phyloP scores from a whole-genome alignment of 2,113 vertebrate genomes.

The Salvelinus fontinalis region DNA sequence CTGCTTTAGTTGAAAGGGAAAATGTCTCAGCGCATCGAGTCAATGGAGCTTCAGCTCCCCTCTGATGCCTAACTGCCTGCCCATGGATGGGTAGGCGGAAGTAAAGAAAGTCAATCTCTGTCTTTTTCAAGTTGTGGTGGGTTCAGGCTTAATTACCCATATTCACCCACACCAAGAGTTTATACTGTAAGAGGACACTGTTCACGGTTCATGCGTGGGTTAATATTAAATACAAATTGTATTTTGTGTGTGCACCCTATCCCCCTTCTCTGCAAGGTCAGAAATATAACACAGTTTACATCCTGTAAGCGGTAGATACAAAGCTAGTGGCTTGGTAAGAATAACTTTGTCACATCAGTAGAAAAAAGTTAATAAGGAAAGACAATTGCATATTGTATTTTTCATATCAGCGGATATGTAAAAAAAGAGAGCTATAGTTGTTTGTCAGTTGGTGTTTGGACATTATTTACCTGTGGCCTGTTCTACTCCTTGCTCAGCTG shows the following conservation, averaged over 20 bases:
- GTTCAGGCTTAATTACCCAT: too few relatives aligned
- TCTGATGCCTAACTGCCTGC: conserved; percentile 51
- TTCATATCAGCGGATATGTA: conserved; percentile 1
- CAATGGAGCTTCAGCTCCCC: conserved; percentile 59
- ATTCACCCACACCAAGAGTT: too few relatives aligned
- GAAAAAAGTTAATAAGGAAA: conserved; percentile 30
- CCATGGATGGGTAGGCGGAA: conserved; percentile 43
- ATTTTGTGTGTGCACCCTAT: too few relatives aligned
- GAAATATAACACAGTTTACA: conserved; percentile 40
- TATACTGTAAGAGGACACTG: too few relatives aligned
- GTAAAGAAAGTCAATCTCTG: too few relatives aligned
- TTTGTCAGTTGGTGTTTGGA: conserved; percentile 31
- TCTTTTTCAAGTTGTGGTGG: too few relatives aligned
- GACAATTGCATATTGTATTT: not conserved
- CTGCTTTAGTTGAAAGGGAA: conserved; percentile 73
- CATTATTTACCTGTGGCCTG: conserved; percentile 21
- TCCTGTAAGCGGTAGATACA: conserved; percentile 50
- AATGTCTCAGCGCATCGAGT: conserved; percentile 64
- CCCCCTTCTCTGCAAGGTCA: too few relatives aligned
- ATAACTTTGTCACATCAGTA: conserved; percentile 49
- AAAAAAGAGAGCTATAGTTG: conserved; percentile 22
- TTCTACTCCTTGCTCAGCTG: conserved; percentile 28
- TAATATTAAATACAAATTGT: too few relatives aligned
- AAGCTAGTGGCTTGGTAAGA: conserved; percentile 31
- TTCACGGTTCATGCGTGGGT: too few relatives aligned